These are phyloP conservation scores for Salvelinus alpinus DNA, from an alignment of 2,113 vertebrate genomes.

Conservation along the genomic window DNA sequence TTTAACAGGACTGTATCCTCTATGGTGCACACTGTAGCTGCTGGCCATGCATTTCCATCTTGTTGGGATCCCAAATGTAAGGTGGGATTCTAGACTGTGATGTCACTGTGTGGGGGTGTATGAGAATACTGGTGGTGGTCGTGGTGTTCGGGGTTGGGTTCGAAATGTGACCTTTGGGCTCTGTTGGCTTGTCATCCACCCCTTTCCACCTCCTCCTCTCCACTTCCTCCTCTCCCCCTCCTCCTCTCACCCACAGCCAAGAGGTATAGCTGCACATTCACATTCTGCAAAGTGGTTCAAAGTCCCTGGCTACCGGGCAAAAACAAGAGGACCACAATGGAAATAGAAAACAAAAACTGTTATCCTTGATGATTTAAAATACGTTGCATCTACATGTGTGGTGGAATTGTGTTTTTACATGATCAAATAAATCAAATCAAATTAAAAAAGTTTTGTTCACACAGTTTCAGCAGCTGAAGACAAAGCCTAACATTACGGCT, in stretches of 20 bases:
- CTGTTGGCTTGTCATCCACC: not conserved
- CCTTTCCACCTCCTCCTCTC: not conserved
- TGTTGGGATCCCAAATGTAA: conserved; percentile 14
- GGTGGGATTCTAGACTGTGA: conserved; percentile 32
- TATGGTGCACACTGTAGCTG: not conserved
- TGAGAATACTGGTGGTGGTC: conserved; percentile 21
- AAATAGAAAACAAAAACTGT: too few relatives aligned
- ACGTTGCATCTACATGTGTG: too few relatives aligned
- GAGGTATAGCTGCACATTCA: not conserved
- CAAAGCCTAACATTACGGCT: too few relatives aligned
- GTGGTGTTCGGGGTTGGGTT: conserved; percentile 32
- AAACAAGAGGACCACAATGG: too few relatives aligned
- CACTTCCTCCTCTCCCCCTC: not conserved
- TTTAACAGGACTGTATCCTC: not conserved
- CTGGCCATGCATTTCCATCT: not conserved
- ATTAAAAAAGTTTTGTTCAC: too few relatives aligned
- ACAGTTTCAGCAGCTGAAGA: too few relatives aligned
- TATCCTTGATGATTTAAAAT: too few relatives aligned
- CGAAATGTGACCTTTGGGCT: conserved; percentile 31
- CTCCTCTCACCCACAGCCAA: not conserved
- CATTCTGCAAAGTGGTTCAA: too few relatives aligned
- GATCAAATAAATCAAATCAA: too few relatives aligned
- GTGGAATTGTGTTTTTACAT: too few relatives aligned
- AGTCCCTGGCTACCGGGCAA: too few relatives aligned
- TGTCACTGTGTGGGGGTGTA: conserved; percentile 33